Base-by-base conservation (phyloP, 2,797 vertebrate species). In the Tenualosa ilisha region DNA sequence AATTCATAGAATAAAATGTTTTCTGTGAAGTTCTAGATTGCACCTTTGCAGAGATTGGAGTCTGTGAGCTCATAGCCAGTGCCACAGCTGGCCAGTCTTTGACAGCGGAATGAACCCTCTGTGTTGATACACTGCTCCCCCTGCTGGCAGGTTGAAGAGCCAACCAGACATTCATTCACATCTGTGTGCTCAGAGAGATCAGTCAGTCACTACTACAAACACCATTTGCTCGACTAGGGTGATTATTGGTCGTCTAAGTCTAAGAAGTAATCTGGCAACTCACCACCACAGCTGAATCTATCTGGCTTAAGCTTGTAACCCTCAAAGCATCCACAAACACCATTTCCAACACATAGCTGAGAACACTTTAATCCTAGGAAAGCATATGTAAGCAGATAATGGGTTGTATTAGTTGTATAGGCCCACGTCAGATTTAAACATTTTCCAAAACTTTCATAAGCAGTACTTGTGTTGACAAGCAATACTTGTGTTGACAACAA, bases 91-190 rank as follows among this genome's bases (percentile, higher is more conserved):
- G 91, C 94, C 89, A 97, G 95, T 3, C 96, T 94, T 91, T 96
- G 97, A 81, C 98, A 99, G 88, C 96, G 96, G 90, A 96, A 98
- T 0, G 97, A 96, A 68, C 97, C 97, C 15, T 94, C 37, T 0
- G 95, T 97, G 81, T 99, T 99, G 84, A 98, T 93, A 88, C 98
- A 99, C 49, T 92, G 89, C 83, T 97, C 95, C 1, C 97, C 97
- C 0, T 88, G 85, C 26, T 93, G 89, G 85, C 97, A 99, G 89
- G 83, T 94, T 89, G 97, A 95, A 4, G 85, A 86, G 1, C 92
- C 93, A 0, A 89, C 94, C 91, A 98, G 93, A 82, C 98, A 98
- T 81, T 99, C 97, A 0, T 99, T 97, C 31, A 96, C 90, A 88
- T 99, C 97, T 99, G 91, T 82, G 22, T 85, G 20, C 61, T 82